phyloP scores from a whole-genome alignment of 2,797 vertebrate species.

The Sardinella longiceps region DNA sequence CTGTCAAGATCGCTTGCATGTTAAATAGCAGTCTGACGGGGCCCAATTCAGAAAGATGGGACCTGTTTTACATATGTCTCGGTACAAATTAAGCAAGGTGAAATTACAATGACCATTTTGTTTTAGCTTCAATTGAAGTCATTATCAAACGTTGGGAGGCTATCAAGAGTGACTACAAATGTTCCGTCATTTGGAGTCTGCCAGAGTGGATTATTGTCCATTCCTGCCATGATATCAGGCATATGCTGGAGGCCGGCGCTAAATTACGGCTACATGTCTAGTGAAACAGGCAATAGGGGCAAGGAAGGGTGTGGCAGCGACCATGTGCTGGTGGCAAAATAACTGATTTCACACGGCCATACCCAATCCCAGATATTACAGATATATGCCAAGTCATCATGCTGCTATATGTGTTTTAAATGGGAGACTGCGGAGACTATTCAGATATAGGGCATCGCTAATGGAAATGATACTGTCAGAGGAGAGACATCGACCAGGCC shows the following conservation, averaged over 20 bases:
- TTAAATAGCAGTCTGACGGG: neutral
- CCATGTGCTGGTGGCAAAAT: neutral
- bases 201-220: neutral
- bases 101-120: neutral
- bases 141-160: neutral
- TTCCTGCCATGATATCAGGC: neutral
- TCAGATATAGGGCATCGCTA: neutral
- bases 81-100: neutral
- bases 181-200: neutral
- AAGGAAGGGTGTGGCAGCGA: neutral
- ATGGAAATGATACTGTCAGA: neutral
- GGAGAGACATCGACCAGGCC: neutral
- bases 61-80: constrained; percentile 4
- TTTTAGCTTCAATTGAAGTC: neutral
- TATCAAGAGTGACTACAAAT: neutral
- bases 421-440: neutral
- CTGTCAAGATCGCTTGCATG: neutral
- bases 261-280: neutral
- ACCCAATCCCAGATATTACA: neutral
- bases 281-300: neutral
- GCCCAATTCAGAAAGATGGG: neutral
- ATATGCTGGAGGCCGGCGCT: neutral
- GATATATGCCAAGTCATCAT: neutral
- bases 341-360: no score
- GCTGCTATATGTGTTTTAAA: neutral